phyloP scores from a whole-genome alignment of 2,888 invertebrate genomes.

The Drosophila flavopinicola region DNA sequence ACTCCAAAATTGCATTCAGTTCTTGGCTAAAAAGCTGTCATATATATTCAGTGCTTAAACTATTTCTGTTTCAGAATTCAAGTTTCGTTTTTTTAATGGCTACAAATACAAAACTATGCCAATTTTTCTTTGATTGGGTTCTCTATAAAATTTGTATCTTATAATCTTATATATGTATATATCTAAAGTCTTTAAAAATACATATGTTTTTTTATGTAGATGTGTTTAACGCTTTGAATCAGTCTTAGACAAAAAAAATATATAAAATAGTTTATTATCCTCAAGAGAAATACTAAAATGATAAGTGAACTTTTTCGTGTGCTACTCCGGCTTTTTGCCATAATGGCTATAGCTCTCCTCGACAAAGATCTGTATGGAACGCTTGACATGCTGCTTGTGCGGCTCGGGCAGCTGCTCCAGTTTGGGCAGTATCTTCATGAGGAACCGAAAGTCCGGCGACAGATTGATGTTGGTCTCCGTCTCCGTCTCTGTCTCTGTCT shows the following conservation, averaged over 20 bases:
- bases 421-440: slow-evolving; percentile 83
- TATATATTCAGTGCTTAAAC: slow-evolving; percentile 36
- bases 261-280: slow-evolving; percentile 32
- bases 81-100: slow-evolving; percentile 48
- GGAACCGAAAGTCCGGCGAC: slow-evolving; percentile 82
- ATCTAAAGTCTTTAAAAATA: slow-evolving; percentile 17
- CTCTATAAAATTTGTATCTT: slow-evolving; percentile 29
- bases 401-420: slow-evolving; percentile 82
- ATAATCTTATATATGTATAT: no score
- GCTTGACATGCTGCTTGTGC: slow-evolving; percentile 82
- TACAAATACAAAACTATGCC: slow-evolving; percentile 41
- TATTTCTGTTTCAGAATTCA: slow-evolving; percentile 41
- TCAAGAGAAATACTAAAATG: slow-evolving; percentile 25
- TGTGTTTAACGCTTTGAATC: slow-evolving; percentile 49
- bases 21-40: slow-evolving; percentile 48
- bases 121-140: slow-evolving; percentile 16
- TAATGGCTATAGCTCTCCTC: slow-evolving; percentile 75
- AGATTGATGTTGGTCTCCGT: slow-evolving; percentile 80
- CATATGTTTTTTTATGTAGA: slow-evolving; percentile 3
- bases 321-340: slow-evolving; percentile 58
- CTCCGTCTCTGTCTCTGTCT: slow-evolving; percentile 31
- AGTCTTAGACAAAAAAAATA: slow-evolving; percentile 64
- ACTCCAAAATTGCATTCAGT: slow-evolving; percentile 24
- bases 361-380: slow-evolving; percentile 81
- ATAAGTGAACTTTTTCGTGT: slow-evolving; percentile 14